A percentile compares a stretch with the other conserved stretches of the same genome.
Evolutionary conservation across 2,113 vertebrate genomes (phyloP).

Genomic region (Capra hircus): DNA sequence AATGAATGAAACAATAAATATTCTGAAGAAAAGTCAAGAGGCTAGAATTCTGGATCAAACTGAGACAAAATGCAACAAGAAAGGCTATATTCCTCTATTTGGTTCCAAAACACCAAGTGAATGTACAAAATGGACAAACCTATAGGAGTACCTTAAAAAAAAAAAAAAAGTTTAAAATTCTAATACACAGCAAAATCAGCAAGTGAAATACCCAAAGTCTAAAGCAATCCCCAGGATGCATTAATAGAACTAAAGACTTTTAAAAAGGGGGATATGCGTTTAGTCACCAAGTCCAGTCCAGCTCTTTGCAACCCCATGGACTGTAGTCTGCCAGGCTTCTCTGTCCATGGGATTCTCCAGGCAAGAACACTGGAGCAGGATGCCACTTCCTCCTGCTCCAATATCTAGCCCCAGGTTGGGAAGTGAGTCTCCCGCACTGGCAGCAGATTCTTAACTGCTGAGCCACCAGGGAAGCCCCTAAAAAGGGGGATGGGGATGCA

Average conservation of each 20-base stretch:
- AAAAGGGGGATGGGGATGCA: neutral
- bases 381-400: neutral
- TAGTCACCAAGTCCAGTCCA: neutral
- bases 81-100: neutral
- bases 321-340: neutral
- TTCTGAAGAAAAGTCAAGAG: neutral
- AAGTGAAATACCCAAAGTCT: slow-evolving; percentile 16
- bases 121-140: neutral
- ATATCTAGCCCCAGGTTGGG: neutral
- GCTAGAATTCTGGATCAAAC: neutral
- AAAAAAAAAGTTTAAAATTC: neutral
- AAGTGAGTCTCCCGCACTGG: neutral
- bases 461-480: neutral
- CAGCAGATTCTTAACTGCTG: neutral
- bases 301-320: neutral
- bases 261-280: neutral
- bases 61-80: neutral
- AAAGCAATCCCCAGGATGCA: neutral
- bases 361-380: neutral
- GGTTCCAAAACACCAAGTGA: neutral
- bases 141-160: neutral
- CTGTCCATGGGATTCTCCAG: neutral
- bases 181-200: neutral
- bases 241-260: neutral
- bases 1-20: neutral